Conservation (phyloP, 2,888 invertebrate genomes). For the Halictus ligatus region DNA sequence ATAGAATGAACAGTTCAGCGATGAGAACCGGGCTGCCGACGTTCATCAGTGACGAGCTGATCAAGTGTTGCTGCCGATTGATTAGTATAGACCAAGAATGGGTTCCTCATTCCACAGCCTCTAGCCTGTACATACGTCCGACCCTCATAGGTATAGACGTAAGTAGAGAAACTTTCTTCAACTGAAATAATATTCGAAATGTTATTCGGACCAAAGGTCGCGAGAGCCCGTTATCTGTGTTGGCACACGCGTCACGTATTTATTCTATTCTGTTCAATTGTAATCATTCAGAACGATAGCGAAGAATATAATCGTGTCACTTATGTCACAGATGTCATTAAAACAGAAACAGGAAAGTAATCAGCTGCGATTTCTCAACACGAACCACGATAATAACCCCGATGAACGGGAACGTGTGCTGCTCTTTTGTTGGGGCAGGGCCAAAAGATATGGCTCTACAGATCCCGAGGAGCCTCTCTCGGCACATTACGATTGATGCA, state of each 20-base stretch:
- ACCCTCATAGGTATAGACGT: conserved; percentile 99
- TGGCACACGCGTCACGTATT: conserved; percentile 8
- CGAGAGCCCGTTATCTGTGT: neutral
- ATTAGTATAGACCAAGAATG: conserved; percentile 97
- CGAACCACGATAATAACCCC: conserved; percentile 60
- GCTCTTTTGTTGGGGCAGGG: conserved; percentile 62
- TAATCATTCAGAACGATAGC: conserved; percentile 38
- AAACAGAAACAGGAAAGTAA: conserved; percentile 51
- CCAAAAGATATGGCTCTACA: conserved; percentile 38
- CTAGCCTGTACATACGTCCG: conserved; percentile 97
- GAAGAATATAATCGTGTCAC: conserved; percentile 48
- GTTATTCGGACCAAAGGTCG: neutral
- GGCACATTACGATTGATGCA: conserved; percentile 15
- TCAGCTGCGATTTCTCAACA: conserved; percentile 71
- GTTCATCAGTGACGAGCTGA: conserved; percentile 94
- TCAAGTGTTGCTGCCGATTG: conserved; percentile 93
- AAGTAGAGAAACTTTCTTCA: conserved; percentile 82
- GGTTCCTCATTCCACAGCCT: conserved; percentile 96
- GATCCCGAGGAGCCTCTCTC: neutral
- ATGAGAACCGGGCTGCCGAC: conserved; percentile 93
- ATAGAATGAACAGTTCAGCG: conserved; percentile 95
- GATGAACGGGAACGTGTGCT: conserved; percentile 66
- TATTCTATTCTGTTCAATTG: conserved; percentile 33
- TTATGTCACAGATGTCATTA: conserved; percentile 73
- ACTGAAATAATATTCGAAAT: neutral